Evolutionary conservation across 2,797 vertebrate species (phyloP), one percentile per base, ranked within the genome.

Genomic region (Macrochelys suwanniensis): DNA sequence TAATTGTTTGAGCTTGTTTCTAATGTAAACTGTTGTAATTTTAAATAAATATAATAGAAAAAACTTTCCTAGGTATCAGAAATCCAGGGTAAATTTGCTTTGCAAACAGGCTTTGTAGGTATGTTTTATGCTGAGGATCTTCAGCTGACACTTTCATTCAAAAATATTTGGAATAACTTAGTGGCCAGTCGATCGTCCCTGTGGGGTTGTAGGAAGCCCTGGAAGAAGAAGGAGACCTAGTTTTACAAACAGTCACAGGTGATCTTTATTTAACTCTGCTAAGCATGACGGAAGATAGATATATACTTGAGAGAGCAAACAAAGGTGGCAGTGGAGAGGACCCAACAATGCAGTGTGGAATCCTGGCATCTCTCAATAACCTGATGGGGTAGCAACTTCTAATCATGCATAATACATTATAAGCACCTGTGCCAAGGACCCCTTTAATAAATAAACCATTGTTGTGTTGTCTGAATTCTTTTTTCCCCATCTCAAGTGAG

Each of bases 1-100:
- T 99, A 98, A 98, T 98, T 99, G 99, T 99, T 99, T 99, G 99
- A 99, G 99, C 99, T 99, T 99, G 99, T 99, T 99, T 98, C 99
- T 99, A 99, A 99, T 99, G 99, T 99, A 99, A 99, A 99, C 99
- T 99, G 98, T 98, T 98, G 98, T 99, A 99, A 99, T 99, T 99
- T 99, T 99, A 99, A 99, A 99, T 99, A 99, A 99, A 99, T 99
- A 99, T 98, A 98, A 98, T 98, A 98, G 98, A 98, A 98, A 98
- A 99, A 99, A 99, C 98, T 98, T 98, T 98, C 97, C 96, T 98
- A 98, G 98, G 99, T 99, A 99, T 98, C 97, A 82, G 98, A 98
- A 98, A 98, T 98, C 98, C 98, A 99, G 98, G 99, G 99, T 97
- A 99, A 99, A 99, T 99, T 99, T 99, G 98, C 99, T 99, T 99